Percentiles rank a stretch among this genome's conserved stretches.
Conservation (phyloP, 2,113 vertebrate genomes). For the Sciurus niger region DNA sequence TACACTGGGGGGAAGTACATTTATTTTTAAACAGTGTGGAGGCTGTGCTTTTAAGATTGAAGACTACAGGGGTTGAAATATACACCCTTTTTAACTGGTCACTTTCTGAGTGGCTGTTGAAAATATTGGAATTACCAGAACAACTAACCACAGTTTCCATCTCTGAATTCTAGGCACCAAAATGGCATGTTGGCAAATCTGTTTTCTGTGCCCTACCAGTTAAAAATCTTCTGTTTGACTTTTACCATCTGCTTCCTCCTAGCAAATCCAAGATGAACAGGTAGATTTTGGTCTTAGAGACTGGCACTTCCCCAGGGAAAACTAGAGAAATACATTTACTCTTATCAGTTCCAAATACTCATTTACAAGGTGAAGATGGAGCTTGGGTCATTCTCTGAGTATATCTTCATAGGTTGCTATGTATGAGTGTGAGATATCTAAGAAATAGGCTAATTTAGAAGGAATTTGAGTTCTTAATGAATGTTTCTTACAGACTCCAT, state of each 20-base stretch:
- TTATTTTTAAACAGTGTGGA: slow-evolving; percentile 8
- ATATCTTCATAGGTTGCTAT: slow-evolving; percentile 40
- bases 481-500: slow-evolving; percentile 45
- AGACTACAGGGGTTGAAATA: neutral
- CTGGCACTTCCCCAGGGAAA: neutral
- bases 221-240: slow-evolving; percentile 57
- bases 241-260: slow-evolving; percentile 34
- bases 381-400: slow-evolving; percentile 7
- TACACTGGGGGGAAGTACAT: neutral
- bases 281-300: slow-evolving; percentile 34
- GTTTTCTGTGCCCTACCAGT: neutral
- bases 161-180: neutral
- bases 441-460: slow-evolving; percentile 60
- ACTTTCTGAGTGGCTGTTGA: neutral
- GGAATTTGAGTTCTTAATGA: slow-evolving; percentile 65
- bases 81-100: neutral
- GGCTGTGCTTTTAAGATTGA: slow-evolving; percentile 3
- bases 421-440: neutral
- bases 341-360: slow-evolving; percentile 47
- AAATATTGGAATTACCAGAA: slow-evolving; percentile 12
- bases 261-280: slow-evolving; percentile 59
- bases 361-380: slow-evolving; percentile 53
- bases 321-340: slow-evolving; percentile 20
- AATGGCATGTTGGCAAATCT: slow-evolving; percentile 28
- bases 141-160: neutral